Base-by-base conservation (phyloP, 2,113 vertebrate genomes). In the Pleuronectes platessa region DNA sequence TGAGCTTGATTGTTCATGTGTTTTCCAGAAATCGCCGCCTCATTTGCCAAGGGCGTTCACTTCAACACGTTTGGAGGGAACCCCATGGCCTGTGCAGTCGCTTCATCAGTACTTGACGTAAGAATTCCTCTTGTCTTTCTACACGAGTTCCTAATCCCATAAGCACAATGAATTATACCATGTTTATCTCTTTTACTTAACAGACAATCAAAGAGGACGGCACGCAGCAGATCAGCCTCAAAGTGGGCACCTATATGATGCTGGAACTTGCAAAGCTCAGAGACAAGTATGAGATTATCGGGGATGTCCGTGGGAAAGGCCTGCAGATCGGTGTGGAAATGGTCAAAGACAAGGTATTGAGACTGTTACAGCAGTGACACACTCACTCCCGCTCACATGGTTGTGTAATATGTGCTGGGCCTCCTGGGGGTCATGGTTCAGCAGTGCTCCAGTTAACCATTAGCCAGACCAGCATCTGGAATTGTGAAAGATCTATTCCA, bases 241-340 rank as follows among this genome's bases (percentile, higher is more conserved):
- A 91, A 0, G 93, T 98, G 45, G 98, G 98, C 59, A 97, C 95
- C 0, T 92, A 97, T 37, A 74, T 98, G 78, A 74, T 99, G 35
- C 90, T 87, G 17, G 91, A 96, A 86, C 49, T 99, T 67, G 96
- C 96, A 37, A 95, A 97, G 72, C 91, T 99, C 31, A 92, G 96
- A 61, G 95, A 97, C 70, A 94, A 96, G 68, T 97, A 96, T 0
- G 94, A 98, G 79, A 95, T 97, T 2, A 61, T 99, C 4, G 98
- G 98, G 26, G 98, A 99, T 14, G 95, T 99, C 51, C 95, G 98
- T 53, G 98, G 98, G 58, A 99, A 98, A 86, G 98, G 98, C 60
- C 95, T 99, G 61, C 94, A 94, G 94, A 95, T 99, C 2, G 98
- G 97, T 1, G 83, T 99, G 75, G 97, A 99, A 88, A 97, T 99